phyloP scores from a whole-genome alignment of 2,113 vertebrate species.

The Coptodon bakossiorum region DNA sequence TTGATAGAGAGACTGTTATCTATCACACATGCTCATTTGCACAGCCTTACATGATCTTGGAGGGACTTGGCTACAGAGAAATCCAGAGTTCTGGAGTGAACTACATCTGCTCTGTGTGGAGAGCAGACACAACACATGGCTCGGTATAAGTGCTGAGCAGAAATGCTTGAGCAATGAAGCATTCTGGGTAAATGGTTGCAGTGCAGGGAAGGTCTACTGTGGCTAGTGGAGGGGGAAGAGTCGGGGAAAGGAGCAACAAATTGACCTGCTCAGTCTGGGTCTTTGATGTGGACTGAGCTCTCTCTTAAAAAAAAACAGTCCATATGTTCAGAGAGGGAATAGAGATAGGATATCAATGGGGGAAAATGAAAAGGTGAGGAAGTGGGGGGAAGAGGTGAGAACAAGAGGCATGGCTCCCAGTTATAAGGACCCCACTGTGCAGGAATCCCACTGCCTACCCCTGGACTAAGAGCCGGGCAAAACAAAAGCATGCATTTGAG shows the following conservation, averaged over 20 bases:
- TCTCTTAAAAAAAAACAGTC: constrained; percentile 45
- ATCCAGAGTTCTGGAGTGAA: constrained; percentile 8
- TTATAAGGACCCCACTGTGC: constrained; percentile 70
- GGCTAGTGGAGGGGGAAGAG: constrained; percentile 21
- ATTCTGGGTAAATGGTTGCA: constrained; percentile 44
- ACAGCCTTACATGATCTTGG: constrained; percentile 17
- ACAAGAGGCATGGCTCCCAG: constrained; percentile 65
- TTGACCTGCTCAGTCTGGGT: constrained; percentile 54
- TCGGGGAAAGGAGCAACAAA: constrained; percentile 60
- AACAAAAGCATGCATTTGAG: constrained; percentile 64
- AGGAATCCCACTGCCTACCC: constrained; percentile 55
- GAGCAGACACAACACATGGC: constrained; percentile 17
- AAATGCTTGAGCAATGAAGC: constrained; percentile 13
- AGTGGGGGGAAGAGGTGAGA: constrained; percentile 55
- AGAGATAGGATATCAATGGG: constrained; percentile 43
- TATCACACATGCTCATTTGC: constrained; percentile 31
- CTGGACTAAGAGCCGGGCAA: constrained; percentile 49
- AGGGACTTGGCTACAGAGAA: constrained; percentile 17
- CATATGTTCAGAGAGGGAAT: constrained; percentile 50
- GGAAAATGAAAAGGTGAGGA: constrained; percentile 56
- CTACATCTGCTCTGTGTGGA: neutral
- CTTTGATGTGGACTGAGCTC: constrained; percentile 62
- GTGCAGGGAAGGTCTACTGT: constrained; percentile 35
- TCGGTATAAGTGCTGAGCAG: constrained; percentile 11
- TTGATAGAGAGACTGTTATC: constrained; percentile 5